Conservation (phyloP, 2,888 invertebrate species). For the Ellobium chinense region DNA sequence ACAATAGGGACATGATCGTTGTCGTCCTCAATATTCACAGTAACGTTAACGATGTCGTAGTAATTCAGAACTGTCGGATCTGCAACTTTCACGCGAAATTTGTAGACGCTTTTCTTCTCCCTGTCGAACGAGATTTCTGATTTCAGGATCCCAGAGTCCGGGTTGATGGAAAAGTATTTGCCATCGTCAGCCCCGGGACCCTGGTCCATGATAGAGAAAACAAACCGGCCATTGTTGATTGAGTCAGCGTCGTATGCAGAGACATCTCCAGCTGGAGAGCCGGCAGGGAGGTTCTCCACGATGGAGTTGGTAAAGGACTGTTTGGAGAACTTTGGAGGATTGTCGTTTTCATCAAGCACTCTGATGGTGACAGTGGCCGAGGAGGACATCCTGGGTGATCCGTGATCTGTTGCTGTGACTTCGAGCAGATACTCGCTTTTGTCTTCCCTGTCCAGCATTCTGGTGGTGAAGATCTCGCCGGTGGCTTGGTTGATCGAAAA, state of each 20-base stretch:
- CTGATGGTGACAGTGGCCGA: conserved; percentile 83
- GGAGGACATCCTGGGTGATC: conserved; percentile 79
- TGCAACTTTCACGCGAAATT: conserved; percentile 89
- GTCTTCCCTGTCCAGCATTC: conserved; percentile 90
- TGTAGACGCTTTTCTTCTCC: conserved; percentile 90
- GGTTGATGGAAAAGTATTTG: conserved; percentile 82
- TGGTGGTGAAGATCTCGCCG: conserved; percentile 91
- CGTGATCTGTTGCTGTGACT: conserved; percentile 78
- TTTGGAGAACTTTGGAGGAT: conserved; percentile 83
- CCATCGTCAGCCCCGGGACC: conserved; percentile 78
- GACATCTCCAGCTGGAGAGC: conserved; percentile 92
- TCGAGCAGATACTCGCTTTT: conserved; percentile 86
- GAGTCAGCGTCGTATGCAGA: conserved; percentile 95
- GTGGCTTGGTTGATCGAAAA: conserved; percentile 91
- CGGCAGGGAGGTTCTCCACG: conserved; percentile 92
- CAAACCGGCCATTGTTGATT: conserved; percentile 89
- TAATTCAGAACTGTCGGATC: conserved; percentile 85
- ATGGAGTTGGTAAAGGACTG: conserved; percentile 92
- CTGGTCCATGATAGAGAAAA: conserved; percentile 41
- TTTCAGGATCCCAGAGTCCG: conserved; percentile 89
- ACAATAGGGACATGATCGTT: conserved; percentile 93
- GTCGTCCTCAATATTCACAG: conserved; percentile 95
- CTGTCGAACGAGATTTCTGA: conserved; percentile 90
- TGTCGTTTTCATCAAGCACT: conserved; percentile 88
- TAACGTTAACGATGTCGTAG: conserved; percentile 92